Evolutionary conservation across 2,113 vertebrate species (phyloP), one percentile per base, ranked within the genome.

Genomic region (Caracal caracal): DNA sequence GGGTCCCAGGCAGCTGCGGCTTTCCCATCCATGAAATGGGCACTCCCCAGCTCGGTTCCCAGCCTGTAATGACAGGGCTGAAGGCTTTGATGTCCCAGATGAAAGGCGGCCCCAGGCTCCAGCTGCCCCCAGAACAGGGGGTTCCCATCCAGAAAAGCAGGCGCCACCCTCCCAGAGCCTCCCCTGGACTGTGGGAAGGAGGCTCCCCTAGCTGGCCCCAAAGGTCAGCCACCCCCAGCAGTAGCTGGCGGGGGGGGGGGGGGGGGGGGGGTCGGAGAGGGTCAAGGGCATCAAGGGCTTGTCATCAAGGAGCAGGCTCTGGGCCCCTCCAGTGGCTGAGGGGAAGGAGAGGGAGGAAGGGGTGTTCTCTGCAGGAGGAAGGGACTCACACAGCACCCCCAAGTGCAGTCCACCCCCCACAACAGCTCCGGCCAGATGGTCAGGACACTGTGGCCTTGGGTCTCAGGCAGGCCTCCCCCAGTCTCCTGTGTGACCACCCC

Each of bases 21-120:
- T 78, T 94, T 91, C 96, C 90, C 96, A 88, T 86, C 94, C 66
- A 47, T 96, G 93, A 96, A 97, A 92, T 65, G 82, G 97, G 96
- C 15, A 6, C 82, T 33, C 13, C 85, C 76, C 35, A 1, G 40
- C 63, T 0, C 26, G 33, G 35, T 37, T 91, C 87, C 66, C 93
- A 61, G 95, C 11, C 76, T 2, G 4, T 97, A 92, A 97, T 86
- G 53, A 93, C 87, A 82, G 90, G 82, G 71, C 88, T 51, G 28
- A 35, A n/a, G 24, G 37, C 94, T 93, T 96, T 96, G 94, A 97
- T 82, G 90, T 78, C 20, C 68, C 85, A 78, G 71, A 94, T 92
- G 90, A 97, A 95, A 97, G 81, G 79, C 71, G 0, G 10, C 10
- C 22, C 30, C 15, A 28, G 68, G 24, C 87, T 65, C 81, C 6